Evolutionary conservation across 2,888 invertebrate species (phyloP).

Genomic region (Leptinotarsa juncta): DNA sequence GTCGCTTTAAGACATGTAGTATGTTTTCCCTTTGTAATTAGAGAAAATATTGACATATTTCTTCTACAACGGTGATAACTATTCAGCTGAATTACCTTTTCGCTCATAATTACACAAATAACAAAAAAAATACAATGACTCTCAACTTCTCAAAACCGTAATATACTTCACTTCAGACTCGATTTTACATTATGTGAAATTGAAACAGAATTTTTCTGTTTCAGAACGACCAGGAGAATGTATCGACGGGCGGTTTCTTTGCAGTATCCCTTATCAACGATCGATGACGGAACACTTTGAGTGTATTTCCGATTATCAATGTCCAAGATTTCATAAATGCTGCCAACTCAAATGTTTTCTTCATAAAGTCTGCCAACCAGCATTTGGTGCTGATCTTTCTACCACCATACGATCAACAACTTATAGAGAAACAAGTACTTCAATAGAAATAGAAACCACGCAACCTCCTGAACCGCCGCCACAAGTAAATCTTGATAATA

Average conservation of each 20-base stretch:
- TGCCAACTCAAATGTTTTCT: conserved; percentile 40
- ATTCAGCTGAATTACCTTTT: no score
- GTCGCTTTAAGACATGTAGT: no score
- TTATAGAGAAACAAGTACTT: neutral
- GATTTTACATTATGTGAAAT: neutral
- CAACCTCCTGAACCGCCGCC: neutral
- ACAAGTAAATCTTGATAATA: neutral
- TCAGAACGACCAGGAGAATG: conserved; percentile 39
- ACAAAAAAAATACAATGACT: no score
- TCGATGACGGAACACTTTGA: conserved; percentile 35
- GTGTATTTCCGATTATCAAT: conserved; percentile 44
- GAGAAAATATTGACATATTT: no score
- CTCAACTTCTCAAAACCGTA: neutral
- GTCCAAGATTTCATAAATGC: conserved; percentile 43
- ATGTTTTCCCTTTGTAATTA: no score
- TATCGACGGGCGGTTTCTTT: conserved; percentile 22
- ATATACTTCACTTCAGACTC: no score
- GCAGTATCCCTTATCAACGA: conserved; percentile 25
- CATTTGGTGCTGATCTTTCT: neutral
- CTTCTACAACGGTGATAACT: no score
- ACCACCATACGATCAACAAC: neutral
- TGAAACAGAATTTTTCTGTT: conserved; percentile 25
- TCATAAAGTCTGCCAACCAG: conserved; percentile 42
- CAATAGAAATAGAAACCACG: neutral
- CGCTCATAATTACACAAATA: no score